Conservation (phyloP, 2,888 invertebrate species). For the Ichneumoninae sp. region DNA sequence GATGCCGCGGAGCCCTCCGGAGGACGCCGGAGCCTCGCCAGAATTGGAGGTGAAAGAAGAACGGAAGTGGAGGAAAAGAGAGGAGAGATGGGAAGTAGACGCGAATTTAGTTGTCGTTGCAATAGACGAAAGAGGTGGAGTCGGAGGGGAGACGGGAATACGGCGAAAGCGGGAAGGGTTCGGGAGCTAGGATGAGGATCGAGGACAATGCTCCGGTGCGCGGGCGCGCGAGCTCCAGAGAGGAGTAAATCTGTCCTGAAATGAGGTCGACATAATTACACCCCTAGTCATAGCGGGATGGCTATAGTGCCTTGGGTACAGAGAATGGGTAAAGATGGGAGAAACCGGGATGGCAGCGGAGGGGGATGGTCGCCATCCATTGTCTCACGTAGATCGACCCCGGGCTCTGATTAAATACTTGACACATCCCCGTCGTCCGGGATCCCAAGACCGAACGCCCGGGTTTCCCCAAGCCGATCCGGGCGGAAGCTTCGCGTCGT, state of each 20-base stretch:
- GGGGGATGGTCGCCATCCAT: conserved; percentile 76
- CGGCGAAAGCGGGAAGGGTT: conserved; percentile 35
- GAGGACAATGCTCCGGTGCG: conserved; percentile 65
- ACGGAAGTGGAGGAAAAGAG: conserved; percentile 29
- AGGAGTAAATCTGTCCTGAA: conserved; percentile 78
- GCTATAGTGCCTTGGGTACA: conserved; percentile 27
- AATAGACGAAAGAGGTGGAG: conserved; percentile 33
- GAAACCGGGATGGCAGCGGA: conserved; percentile 64
- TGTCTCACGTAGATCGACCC: conserved; percentile 81
- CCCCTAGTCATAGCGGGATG: conserved; percentile 76
- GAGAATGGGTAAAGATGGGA: conserved; percentile 46
- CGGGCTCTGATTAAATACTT: conserved; percentile 83
- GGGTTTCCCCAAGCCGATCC: conserved; percentile 30
- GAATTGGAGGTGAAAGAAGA: conserved; percentile 46
- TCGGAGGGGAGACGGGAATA: conserved; percentile 29
- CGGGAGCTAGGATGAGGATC: conserved; percentile 40
- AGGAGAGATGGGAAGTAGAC: conserved; percentile 39
- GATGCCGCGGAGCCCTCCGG: neutral
- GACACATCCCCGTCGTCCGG: conserved; percentile 79
- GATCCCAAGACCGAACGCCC: conserved; percentile 12
- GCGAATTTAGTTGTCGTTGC: conserved; percentile 51
- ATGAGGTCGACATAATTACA: conserved; percentile 83
- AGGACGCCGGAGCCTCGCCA: neutral
- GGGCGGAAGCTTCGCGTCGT: conserved; percentile 8
- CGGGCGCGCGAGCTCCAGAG: conserved; percentile 59